Base-by-base conservation (phyloP, 2,888 invertebrate genomes). In the Muschampia plurimacula region DNA sequence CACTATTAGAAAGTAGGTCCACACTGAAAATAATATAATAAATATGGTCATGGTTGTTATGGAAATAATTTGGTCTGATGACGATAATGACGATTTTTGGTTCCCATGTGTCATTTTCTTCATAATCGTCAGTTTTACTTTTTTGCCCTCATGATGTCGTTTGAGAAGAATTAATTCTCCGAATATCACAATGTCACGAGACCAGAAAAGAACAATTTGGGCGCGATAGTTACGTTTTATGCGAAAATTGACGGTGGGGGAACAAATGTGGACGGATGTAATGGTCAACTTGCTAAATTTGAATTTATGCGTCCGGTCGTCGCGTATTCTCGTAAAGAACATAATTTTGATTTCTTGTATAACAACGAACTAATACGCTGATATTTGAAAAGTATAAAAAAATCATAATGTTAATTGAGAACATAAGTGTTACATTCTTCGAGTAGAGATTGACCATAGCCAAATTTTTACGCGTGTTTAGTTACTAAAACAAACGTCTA, bases 221-320 rank as follows among this genome's bases (percentile, higher is more conserved):
- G 77, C 3, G 64, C 77, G 74, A 75, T 75, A 75, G 62, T 75
- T 75, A 70, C 60, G 72, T 74, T 75, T 77, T 72, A 77, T 76
- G 83, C 82, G 81, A 84, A 80, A 77, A 84, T 83, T 79, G 73
- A 64, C 71, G 59, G 75, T 75, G 70, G 77, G 77, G 75, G 78
- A 75, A 74, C 75, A 70, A 32, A 69, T 46, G 46, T 69, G 75
- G 76, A 80, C 88, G 89, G 89, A 90, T 83, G 85, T 81, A 78
- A 75, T 82, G 83, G 84, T 82, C 84, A 81, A 78, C 79, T 84
- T 83, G 89, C 89, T 91, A 91, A 91, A 90, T 91, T 86, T 82
- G 84, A 87, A 90, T 91, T 91, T 92, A 91, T 91, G 88, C 84
- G 84, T 91, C 90, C 91, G 89, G 88, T 79, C 76, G 74, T 77